These are phyloP conservation scores for Drosophila prostipennis DNA, from an alignment of 2,888 invertebrate species.

Conservation along the genomic window DNA sequence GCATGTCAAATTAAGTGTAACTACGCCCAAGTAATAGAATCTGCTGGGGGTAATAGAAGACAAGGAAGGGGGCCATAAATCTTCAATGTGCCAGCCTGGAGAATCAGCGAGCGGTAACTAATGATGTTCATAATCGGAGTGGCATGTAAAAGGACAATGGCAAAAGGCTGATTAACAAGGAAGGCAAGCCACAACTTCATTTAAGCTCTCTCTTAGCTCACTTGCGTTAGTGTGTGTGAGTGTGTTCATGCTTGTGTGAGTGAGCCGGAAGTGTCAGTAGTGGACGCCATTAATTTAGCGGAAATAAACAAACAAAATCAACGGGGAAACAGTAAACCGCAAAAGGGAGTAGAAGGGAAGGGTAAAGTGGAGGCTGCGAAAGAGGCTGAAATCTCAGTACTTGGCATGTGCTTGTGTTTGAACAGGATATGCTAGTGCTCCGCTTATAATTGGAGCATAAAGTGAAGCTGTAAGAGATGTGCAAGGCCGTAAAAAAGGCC, in stretches of 20 bases:
- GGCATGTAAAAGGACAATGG: slow-evolving; percentile 76
- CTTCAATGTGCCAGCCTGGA: slow-evolving; percentile 48
- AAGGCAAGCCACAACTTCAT: slow-evolving; percentile 65
- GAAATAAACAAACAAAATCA: slow-evolving; percentile 75
- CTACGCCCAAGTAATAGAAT: slow-evolving; percentile 57
- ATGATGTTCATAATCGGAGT: slow-evolving; percentile 77
- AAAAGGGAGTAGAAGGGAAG: slow-evolving; percentile 12
- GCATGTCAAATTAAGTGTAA: slow-evolving; percentile 77
- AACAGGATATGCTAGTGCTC: slow-evolving; percentile 69
- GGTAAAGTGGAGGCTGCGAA: neutral
- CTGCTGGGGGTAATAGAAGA: slow-evolving; percentile 9
- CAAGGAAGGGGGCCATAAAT: slow-evolving; percentile 55
- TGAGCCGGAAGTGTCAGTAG: slow-evolving; percentile 68
- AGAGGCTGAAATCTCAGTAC: slow-evolving; percentile 43
- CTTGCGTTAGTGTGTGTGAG: neutral
- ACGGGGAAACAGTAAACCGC: slow-evolving; percentile 65
- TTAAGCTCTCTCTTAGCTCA: slow-evolving; percentile 45
- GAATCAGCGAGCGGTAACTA: slow-evolving; percentile 68
- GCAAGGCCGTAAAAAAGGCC: slow-evolving; percentile 52
- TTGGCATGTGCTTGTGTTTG: slow-evolving; percentile 57
- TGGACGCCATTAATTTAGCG: slow-evolving; percentile 78
- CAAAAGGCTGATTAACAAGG: slow-evolving; percentile 62
- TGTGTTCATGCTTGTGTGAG: slow-evolving; percentile 12
- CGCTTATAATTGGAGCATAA: slow-evolving; percentile 79
- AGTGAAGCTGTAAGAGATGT: slow-evolving; percentile 67